phyloP scores from a whole-genome alignment of 1,140 invertebrate genomes.

The Papilio aristodemus region DNA sequence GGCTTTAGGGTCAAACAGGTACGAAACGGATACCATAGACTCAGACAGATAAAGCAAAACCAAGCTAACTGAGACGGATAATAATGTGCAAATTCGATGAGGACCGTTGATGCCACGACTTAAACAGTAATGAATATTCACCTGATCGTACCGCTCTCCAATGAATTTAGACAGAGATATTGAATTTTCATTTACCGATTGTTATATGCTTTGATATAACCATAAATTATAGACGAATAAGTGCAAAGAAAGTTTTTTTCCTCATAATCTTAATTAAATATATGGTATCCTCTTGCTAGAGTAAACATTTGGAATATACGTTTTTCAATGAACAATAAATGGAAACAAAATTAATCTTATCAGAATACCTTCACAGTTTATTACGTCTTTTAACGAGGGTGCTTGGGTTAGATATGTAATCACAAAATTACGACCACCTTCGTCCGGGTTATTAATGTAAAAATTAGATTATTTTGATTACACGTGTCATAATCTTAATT shows the following conservation, averaged over 20 bases:
- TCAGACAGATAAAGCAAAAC: neutral
- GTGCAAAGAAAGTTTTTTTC: neutral
- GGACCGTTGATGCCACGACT: neutral
- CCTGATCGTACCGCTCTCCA: neutral
- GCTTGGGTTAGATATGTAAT: conserved; percentile 13
- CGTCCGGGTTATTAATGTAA: conserved; percentile 12
- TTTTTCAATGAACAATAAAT: neutral
- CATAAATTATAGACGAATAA: neutral
- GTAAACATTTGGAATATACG: neutral
- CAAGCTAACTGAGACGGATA: neutral
- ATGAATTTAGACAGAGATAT: neutral
- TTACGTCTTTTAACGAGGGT: conserved; percentile 26
- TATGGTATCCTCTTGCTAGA: too few relatives aligned
- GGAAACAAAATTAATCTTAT: conserved; percentile 4
- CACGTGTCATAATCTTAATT: conserved; percentile 12
- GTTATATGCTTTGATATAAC: neutral
- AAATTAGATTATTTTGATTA: conserved; percentile 28
- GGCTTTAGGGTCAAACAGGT: too few relatives aligned
- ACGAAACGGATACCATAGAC: neutral
- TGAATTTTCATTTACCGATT: neutral
- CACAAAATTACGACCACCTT: conserved; percentile 7
- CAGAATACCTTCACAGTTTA: neutral
- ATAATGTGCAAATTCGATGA: conserved; percentile 23
- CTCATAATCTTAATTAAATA: too few relatives aligned
- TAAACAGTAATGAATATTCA: conserved; percentile 30